Conservation (phyloP, 2,113 vertebrate genomes). For the Lethenteron camtschaticum region DNA sequence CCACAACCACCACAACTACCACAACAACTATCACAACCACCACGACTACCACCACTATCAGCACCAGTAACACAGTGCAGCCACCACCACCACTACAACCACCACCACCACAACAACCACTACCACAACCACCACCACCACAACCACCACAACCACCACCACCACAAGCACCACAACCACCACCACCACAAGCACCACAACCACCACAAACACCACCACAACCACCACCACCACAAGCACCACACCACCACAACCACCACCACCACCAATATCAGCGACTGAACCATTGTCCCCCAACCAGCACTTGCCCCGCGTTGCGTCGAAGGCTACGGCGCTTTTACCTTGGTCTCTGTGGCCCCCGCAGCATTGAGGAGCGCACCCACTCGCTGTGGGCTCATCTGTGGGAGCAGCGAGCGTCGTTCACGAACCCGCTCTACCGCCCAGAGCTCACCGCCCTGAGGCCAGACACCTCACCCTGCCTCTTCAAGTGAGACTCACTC, state of each 20-base stretch:
- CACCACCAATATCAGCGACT: background rate
- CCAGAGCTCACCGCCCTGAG: constrained; percentile 23
- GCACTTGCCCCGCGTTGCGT: background rate
- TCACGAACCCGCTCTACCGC: constrained; percentile 58
- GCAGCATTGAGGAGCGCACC: constrained; percentile 50
- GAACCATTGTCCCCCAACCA: background rate
- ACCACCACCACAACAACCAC: background rate
- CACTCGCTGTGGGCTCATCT: constrained; percentile 68
- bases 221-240: background rate
- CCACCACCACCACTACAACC: too few species aligned
- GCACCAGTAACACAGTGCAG: background rate
- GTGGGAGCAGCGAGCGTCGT: constrained; percentile 51
- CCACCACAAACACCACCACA: background rate
- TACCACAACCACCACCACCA: background rate
- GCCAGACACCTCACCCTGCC: constrained; percentile 41
- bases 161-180: background rate
- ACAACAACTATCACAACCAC: background rate
- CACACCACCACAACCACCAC: background rate
- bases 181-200: background rate
- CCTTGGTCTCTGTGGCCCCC: background rate
- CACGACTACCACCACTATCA: background rate
- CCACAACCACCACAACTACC: background rate
- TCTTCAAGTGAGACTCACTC: constrained; percentile 38
- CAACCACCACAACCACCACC: background rate
- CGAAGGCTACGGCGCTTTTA: background rate